Evolutionary conservation across 2,888 invertebrate species (phyloP).

Genomic region (Lochmaea capreae): DNA sequence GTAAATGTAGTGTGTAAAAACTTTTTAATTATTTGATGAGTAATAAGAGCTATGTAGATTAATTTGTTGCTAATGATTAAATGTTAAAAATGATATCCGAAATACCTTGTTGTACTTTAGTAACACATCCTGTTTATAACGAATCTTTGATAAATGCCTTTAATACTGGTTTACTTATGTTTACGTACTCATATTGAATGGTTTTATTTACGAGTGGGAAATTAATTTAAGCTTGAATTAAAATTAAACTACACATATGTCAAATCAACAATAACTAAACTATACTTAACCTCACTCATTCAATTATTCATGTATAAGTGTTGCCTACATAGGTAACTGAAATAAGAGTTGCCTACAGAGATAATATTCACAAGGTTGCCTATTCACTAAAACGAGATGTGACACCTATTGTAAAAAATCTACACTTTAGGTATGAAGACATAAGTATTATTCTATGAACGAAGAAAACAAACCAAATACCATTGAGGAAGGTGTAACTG

Average conservation of each 20-base stretch:
- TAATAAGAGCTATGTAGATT: not conserved
- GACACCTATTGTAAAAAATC: too few relatives aligned
- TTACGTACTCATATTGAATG: slow-evolving; percentile 25
- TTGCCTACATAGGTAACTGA: too few relatives aligned
- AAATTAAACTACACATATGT: slow-evolving; percentile 37
- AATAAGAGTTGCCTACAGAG: too few relatives aligned
- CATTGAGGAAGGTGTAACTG: too few relatives aligned
- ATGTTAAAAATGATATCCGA: not conserved
- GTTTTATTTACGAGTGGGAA: slow-evolving; percentile 17
- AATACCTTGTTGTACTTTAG: not conserved
- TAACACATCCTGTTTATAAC: not conserved
- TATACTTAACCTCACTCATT: slow-evolving; percentile 34
- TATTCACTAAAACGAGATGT: too few relatives aligned
- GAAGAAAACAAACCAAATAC: too few relatives aligned
- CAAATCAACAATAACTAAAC: slow-evolving; percentile 37
- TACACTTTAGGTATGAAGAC: too few relatives aligned
- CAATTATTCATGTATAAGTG: too few relatives aligned
- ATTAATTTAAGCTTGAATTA: slow-evolving; percentile 29
- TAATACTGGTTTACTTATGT: slow-evolving; percentile 5
- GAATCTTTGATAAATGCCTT: slow-evolving; percentile 7
- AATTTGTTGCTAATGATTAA: not conserved
- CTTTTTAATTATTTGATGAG: not conserved
- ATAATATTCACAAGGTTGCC: too few relatives aligned
- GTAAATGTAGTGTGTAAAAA: not conserved
- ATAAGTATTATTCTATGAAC: too few relatives aligned